phyloP scores from a whole-genome alignment of 2,797 vertebrate genomes.

The Enteromius radiatus region DNA sequence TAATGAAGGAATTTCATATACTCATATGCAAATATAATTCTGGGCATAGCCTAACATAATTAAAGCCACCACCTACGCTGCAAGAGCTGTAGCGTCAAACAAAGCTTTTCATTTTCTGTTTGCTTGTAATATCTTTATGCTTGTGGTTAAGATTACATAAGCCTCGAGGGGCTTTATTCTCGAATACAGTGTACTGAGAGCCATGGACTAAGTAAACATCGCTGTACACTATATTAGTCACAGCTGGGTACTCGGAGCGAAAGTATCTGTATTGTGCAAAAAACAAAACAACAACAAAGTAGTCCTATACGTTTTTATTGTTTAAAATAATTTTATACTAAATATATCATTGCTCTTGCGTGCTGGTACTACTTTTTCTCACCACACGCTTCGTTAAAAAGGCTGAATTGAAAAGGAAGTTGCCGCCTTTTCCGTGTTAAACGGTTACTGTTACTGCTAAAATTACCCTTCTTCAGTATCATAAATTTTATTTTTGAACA shows the following conservation, averaged over 20 bases:
- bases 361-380: not conserved
- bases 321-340: not conserved
- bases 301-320: not conserved
- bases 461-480: not conserved
- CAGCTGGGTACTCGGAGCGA: slow-evolving; percentile 14
- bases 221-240: slow-evolving; percentile 4
- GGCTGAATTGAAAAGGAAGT: not conserved
- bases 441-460: not conserved
- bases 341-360: not conserved
- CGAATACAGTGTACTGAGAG: slow-evolving; percentile 17
- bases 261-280: not conserved
- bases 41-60: slow-evolving; percentile 2
- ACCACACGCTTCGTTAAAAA: no score
- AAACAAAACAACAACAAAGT: not conserved
- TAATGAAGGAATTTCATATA: slow-evolving; percentile 14
- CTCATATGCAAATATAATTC: not conserved
- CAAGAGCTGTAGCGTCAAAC: slow-evolving; percentile 3
- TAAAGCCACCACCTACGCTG: slow-evolving; percentile 14
- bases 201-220: slow-evolving; percentile 22
- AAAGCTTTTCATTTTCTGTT: slow-evolving; percentile 29
- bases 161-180: slow-evolving; percentile 10
- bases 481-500: not conserved
- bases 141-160: slow-evolving; percentile 32
- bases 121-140: slow-evolving; percentile 21
- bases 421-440: not conserved